Evolutionary conservation across 1,140 invertebrate species (phyloP), one percentile per base, ranked within the genome.

Genomic region (Dinoponera quadriceps): DNA sequence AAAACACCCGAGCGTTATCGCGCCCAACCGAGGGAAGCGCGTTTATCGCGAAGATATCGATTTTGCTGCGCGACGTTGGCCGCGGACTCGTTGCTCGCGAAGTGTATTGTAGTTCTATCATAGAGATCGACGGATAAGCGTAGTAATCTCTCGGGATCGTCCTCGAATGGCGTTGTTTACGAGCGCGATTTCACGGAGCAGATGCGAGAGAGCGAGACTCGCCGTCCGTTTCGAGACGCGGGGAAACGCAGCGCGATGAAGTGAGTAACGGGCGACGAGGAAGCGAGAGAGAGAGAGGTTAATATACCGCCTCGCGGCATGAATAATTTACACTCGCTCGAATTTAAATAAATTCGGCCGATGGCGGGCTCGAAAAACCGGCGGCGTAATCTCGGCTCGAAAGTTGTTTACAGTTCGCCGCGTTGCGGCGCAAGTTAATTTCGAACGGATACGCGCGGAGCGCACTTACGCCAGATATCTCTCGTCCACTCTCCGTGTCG

Each of bases 321-420:
- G 89, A 90, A 90, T 90, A 90, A 90, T 90, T 90, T 89, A 89
- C 85, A 54, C 60, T 82, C 75, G 65, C 55, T 82, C 48, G 83
- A 84, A 89, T 90, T 88, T 84, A 86, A 89, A 89, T 88, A 91
- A 87, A 91, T 90, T 87, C 83, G 75, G 49, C 69, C 51, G 38
- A 7, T 49, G 60, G 48, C 51, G 29, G 55, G 33, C 38, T 77
- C 60, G 38, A 60, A 82, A 74, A 82, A 75, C 65, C 25, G 65
- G 73, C 60, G 27, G 38, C 75, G 86, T 86, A 86, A 82, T 83
- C 87, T 75, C 81, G 75, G 59, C 72, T 75, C 87, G 83, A 83
- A 89, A 89, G 86, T 90, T 90, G 89, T 89, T 89, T 90, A 90
- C 82, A 49, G 62, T 72, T n/a, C 33, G 57, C 74, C 55, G 33